Conservation (phyloP, 2,888 invertebrate genomes). For the Xestia sexstrigata region DNA sequence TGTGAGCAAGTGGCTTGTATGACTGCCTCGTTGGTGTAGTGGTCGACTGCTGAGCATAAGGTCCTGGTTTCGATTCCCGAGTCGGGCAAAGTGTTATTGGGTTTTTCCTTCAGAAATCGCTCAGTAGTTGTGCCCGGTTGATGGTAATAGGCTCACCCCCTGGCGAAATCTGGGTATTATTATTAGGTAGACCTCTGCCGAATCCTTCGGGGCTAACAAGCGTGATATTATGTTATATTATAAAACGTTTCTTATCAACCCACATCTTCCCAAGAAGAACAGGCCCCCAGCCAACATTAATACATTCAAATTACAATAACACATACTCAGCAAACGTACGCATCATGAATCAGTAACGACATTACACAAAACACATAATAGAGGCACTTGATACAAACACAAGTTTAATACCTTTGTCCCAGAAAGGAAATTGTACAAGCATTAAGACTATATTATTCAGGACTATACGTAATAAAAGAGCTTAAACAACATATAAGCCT, state of each 20-base stretch:
- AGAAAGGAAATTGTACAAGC: slow-evolving; percentile 41
- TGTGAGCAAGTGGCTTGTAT: no score
- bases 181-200: no score
- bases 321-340: background rate
- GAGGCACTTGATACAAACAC: slow-evolving; percentile 21
- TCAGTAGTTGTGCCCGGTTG: no score
- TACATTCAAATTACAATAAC: slow-evolving; percentile 15
- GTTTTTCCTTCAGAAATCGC: no score
- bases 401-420: slow-evolving; percentile 37
- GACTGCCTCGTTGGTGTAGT: no score
- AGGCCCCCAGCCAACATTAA: slow-evolving; percentile 1
- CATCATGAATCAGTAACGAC: slow-evolving; percentile 28
- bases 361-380: slow-evolving; percentile 28
- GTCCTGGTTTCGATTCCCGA: no score
- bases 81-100: no score
- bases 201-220: no score
- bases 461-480: slow-evolving; percentile 51
- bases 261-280: slow-evolving; percentile 8
- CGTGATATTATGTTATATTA: no score
- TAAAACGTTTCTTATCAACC: background rate
- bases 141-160: no score
- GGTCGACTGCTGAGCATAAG: no score
- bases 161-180: no score
- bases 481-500: slow-evolving; percentile 57
- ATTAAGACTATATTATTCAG: slow-evolving; percentile 47